Conservation (phyloP, 2,888 invertebrate genomes). For the Thereva nobilitata region DNA sequence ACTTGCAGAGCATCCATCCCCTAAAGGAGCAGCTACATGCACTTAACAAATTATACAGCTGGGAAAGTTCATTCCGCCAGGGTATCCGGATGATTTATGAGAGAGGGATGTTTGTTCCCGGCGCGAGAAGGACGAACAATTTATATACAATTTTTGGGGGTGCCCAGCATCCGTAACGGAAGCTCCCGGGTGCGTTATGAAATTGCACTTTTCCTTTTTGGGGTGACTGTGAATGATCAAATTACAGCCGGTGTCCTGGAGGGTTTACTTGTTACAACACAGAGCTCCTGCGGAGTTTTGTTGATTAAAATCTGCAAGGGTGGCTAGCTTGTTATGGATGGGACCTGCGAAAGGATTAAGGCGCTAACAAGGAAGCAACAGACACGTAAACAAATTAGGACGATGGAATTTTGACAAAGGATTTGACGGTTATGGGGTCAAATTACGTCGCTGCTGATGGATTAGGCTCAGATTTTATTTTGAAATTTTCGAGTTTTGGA, state of each 20-base stretch:
- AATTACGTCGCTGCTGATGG: constrained; percentile 31
- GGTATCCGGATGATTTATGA: constrained; percentile 24
- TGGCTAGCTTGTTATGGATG: constrained; percentile 19
- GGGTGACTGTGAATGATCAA: constrained; percentile 16
- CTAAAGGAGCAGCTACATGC: constrained; percentile 47
- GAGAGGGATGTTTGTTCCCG: neutral
- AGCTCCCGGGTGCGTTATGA: constrained; percentile 27
- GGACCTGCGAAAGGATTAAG: constrained; percentile 23
- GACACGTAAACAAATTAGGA: constrained; percentile 37
- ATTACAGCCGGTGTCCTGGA: constrained; percentile 13
- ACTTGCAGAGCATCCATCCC: constrained; percentile 1
- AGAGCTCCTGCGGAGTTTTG: neutral
- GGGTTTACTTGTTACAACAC: neutral
- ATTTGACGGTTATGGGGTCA: constrained; percentile 21
- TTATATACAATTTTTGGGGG: constrained; percentile 7
- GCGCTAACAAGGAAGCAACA: constrained; percentile 18
- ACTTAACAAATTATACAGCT: constrained; percentile 59
- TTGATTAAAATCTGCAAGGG: constrained; percentile 29
- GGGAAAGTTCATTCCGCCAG: constrained; percentile 47
- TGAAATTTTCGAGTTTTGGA: neutral
- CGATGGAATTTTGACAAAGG: constrained; percentile 32
- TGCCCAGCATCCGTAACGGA: constrained; percentile 42
- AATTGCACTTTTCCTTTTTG: constrained; percentile 28
- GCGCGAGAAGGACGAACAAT: constrained; percentile 16
- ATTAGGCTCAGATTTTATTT: constrained; percentile 15